These are phyloP conservation scores for Drosophila orena DNA, from an alignment of 1,140 invertebrate genomes.

Conservation along the genomic window DNA sequence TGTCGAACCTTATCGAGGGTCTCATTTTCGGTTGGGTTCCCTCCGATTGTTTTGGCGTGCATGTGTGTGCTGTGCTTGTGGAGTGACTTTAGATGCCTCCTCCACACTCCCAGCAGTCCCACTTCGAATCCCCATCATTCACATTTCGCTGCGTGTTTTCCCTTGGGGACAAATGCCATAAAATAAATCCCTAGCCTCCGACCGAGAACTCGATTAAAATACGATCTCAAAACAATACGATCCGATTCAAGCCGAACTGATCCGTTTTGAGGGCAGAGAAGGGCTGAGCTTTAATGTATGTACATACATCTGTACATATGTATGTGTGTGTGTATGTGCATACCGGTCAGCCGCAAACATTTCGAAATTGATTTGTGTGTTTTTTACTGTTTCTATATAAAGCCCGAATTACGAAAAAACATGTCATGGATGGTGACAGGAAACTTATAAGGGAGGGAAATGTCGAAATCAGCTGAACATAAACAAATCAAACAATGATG, in stretches of 20 bases:
- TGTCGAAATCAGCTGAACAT: background rate
- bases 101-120: background rate
- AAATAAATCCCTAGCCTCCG: conserved; percentile 3
- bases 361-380: conserved; percentile 17
- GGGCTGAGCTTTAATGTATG: background rate
- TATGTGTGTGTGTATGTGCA: too few relatives aligned
- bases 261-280: conserved; percentile 3
- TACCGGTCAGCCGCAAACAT: conserved; percentile 2
- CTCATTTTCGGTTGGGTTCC: conserved; percentile 9
- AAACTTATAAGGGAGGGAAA: background rate
- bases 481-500: background rate
- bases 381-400: conserved; percentile 10
- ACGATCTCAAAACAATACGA: background rate
- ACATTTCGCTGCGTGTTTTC: background rate
- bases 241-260: background rate
- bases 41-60: background rate
- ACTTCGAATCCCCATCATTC: background rate
- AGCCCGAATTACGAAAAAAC: background rate
- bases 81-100: conserved; percentile 4
- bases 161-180: conserved; percentile 3
- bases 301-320: background rate
- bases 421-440: conserved; percentile 4
- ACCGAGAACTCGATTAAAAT: conserved; percentile 5
- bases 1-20: conserved; percentile 44
- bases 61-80: background rate